Conservation (phyloP, 2,888 invertebrate species). For the Lepeophtheirus nordmannii region DNA sequence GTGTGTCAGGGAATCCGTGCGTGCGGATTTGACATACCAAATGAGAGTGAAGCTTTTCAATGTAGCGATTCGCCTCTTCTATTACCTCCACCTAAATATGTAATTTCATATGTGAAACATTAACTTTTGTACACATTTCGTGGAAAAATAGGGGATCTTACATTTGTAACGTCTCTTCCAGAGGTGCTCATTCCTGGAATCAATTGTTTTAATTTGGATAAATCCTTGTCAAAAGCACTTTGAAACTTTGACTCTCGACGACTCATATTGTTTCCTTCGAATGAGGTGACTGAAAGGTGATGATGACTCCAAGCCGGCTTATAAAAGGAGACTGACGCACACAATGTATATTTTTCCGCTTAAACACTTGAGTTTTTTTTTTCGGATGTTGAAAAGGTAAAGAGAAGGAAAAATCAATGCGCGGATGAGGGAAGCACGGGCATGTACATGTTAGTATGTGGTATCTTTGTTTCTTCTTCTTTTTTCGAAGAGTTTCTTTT, state of each 20-base stretch:
- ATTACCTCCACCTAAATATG: constrained; percentile 21
- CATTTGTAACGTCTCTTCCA: not conserved
- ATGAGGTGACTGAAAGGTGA: too few species aligned
- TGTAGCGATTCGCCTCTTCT: constrained; percentile 17
- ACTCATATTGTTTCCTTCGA: not conserved
- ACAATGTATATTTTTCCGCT: not conserved
- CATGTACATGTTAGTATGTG: too few species aligned
- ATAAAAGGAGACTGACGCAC: not conserved
- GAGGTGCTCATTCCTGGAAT: not conserved
- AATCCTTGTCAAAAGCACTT: constrained; percentile 3
- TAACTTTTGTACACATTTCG: too few species aligned
- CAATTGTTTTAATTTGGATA: not conserved
- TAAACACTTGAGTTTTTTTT: constrained; percentile 4
- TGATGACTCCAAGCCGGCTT: not conserved
- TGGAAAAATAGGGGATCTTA: not conserved
- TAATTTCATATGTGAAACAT: too few species aligned
- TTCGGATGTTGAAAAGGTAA: not conserved
- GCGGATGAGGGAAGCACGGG: too few species aligned
- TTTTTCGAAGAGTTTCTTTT: too few species aligned
- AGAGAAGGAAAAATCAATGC: too few species aligned
- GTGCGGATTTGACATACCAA: constrained; percentile 16
- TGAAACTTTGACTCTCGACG: not conserved
- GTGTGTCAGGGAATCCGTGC: constrained; percentile 12
- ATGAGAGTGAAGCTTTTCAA: constrained; percentile 9
- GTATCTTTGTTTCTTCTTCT: too few species aligned